Evolutionary conservation across 2,888 invertebrate species (phyloP).

Genomic region (Habrosyne pyritoides): DNA sequence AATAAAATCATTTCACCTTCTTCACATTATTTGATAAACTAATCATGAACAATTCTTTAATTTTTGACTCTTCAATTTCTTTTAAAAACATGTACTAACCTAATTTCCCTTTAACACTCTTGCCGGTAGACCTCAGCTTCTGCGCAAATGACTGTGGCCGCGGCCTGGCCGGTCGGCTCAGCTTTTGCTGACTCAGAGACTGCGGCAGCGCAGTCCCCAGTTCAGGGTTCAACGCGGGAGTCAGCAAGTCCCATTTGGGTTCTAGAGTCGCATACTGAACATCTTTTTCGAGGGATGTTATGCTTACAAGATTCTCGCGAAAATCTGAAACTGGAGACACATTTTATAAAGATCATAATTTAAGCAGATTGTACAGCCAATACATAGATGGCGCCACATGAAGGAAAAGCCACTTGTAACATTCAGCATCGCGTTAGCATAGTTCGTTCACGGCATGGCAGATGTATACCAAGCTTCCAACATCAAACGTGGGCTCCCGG

Average conservation of each 20-base stretch:
- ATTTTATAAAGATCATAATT: too few relatives aligned
- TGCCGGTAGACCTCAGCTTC: constrained; percentile 92
- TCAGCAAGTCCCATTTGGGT: constrained; percentile 62
- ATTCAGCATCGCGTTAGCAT: too few relatives aligned
- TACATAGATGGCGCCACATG: too few relatives aligned
- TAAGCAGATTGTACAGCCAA: too few relatives aligned
- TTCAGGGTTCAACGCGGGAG: constrained; percentile 35
- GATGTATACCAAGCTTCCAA: too few relatives aligned
- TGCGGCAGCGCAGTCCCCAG: constrained; percentile 34
- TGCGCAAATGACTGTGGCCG: constrained; percentile 95
- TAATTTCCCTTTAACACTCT: constrained; percentile 89
- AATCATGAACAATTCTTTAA: too few relatives aligned
- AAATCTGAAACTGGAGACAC: constrained; percentile 82
- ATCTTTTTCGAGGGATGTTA: constrained; percentile 70
- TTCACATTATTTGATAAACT: too few relatives aligned
- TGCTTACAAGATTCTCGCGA: constrained; percentile 83
- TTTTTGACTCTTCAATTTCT: too few relatives aligned
- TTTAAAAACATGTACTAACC: constrained; percentile 45
- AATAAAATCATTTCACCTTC: too few relatives aligned
- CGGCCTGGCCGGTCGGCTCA: constrained; percentile 44
- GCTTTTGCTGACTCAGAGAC: constrained; percentile 40
- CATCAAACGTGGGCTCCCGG: too few relatives aligned
- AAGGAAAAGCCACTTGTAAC: too few relatives aligned
- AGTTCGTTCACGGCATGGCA: too few relatives aligned
- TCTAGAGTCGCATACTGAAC: constrained; percentile 58